Percentiles rank a stretch among this genome's conserved stretches.
phyloP scores from a whole-genome alignment of 2,888 invertebrate genomes.

The Actias luna region DNA sequence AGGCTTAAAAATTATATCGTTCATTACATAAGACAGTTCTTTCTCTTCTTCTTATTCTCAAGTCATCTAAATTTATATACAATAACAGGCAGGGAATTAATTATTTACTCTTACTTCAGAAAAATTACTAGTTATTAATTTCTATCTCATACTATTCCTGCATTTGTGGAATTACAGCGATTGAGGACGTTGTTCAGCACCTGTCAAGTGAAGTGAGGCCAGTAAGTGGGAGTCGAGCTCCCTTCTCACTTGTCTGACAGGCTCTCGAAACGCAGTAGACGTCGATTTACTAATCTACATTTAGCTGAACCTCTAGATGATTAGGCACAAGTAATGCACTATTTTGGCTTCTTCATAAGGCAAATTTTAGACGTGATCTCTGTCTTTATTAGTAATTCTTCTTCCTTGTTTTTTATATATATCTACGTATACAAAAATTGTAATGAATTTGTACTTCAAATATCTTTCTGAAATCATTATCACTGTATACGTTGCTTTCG shows the following conservation, averaged over 20 bases:
- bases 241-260: conserved; percentile 8
- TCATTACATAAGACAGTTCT: too few species aligned
- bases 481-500: too few species aligned
- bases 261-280: conserved; percentile 13
- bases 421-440: too few species aligned
- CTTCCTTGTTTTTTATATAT: too few species aligned
- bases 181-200: not conserved
- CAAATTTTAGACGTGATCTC: not conserved
- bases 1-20: too few species aligned
- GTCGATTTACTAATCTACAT: conserved; percentile 16
- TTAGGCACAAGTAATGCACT: not conserved
- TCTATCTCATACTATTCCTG: not conserved
- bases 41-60: too few species aligned
- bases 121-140: not conserved
- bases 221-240: conserved; percentile 11
- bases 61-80: too few species aligned
- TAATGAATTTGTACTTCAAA: too few species aligned
- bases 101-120: too few species aligned
- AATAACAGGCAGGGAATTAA: too few species aligned
- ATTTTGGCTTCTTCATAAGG: not conserved
- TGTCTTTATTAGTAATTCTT: too few species aligned
- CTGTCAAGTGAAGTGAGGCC: conserved; percentile 12
- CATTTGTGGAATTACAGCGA: not conserved
- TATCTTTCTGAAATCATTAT: too few species aligned
- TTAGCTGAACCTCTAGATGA: conserved; percentile 6